Percentiles rank a stretch among this genome's conserved stretches.
Conservation (phyloP, 2,888 invertebrate genomes). For the Polymixis flavicincta region DNA sequence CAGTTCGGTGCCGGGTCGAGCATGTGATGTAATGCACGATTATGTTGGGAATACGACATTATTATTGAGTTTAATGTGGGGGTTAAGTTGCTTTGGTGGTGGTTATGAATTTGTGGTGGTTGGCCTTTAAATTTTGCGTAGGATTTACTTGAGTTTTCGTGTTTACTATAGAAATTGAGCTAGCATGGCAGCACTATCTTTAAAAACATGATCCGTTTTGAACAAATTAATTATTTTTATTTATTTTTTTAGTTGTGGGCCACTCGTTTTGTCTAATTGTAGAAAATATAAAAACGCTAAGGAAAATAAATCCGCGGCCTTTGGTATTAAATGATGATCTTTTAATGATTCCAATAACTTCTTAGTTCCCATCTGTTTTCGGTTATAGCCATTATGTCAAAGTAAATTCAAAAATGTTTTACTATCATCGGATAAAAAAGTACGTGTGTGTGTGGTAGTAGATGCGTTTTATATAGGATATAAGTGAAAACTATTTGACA, state of each 20-base stretch:
- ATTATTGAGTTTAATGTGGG: constrained; percentile 56
- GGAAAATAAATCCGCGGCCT: not conserved
- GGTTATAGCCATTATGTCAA: not conserved
- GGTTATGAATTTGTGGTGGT: not conserved
- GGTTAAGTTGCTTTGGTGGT: constrained; percentile 10
- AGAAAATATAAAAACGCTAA: not conserved
- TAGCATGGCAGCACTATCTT: too few relatives aligned
- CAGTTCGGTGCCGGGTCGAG: constrained; percentile 64
- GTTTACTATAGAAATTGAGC: too few relatives aligned
- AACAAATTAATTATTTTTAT: too few relatives aligned
- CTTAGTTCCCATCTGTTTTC: not conserved
- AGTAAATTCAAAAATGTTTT: too few relatives aligned
- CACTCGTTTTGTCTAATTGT: not conserved
- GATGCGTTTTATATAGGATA: too few relatives aligned
- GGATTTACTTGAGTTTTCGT: not conserved
- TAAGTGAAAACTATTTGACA: too few relatives aligned
- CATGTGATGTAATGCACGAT: constrained; percentile 68
- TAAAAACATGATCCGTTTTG: too few relatives aligned
- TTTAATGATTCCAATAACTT: not conserved
- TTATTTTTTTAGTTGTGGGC: too few relatives aligned
- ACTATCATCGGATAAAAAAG: too few relatives aligned
- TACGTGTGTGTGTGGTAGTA: too few relatives aligned
- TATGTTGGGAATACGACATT: constrained; percentile 66
- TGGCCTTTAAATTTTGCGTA: not conserved
- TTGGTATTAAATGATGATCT: not conserved